phyloP scores from a whole-genome alignment of 2,113 vertebrate genomes.

The Leptodactylus fuscus region DNA sequence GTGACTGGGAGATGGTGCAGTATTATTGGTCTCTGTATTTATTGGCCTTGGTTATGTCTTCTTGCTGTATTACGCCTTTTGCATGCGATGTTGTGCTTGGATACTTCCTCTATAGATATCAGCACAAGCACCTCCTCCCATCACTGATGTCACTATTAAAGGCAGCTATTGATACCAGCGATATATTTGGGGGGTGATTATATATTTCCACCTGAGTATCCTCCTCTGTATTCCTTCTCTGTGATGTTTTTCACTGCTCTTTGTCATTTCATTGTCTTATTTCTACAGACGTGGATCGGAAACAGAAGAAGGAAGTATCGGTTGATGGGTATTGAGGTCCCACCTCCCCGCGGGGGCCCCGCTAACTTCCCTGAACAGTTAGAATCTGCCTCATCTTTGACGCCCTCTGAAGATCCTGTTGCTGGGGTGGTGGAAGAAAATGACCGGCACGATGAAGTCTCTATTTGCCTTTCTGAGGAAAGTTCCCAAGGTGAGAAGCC shows the following conservation, averaged over 20 bases:
- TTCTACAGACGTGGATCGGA: slow-evolving; percentile 94
- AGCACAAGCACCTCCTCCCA: too few species aligned
- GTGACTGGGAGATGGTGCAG: too few species aligned
- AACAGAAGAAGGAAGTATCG: slow-evolving; percentile 98
- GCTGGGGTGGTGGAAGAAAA: slow-evolving; percentile 85
- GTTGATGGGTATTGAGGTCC: slow-evolving; percentile 97
- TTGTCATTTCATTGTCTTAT: slow-evolving; percentile 32
- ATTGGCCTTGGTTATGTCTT: too few species aligned
- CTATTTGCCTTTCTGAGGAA: slow-evolving; percentile 92
- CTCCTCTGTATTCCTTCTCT: neutral
- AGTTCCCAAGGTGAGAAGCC: slow-evolving; percentile 78
- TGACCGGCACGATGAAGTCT: slow-evolving; percentile 87
- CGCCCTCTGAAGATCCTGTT: slow-evolving; percentile 81
- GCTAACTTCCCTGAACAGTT: slow-evolving; percentile 87
- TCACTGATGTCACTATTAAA: too few species aligned
- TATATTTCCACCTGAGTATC: too few species aligned
- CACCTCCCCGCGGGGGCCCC: slow-evolving; percentile 92
- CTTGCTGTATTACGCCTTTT: too few species aligned
- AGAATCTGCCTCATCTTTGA: slow-evolving; percentile 78
- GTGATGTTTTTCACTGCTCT: neutral
- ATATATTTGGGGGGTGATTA: too few species aligned
- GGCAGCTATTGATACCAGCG: too few species aligned
- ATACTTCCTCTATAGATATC: too few species aligned
- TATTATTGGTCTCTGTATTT: too few species aligned
- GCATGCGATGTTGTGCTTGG: too few species aligned